Percentiles rank a stretch among this genome's conserved stretches.
Evolutionary conservation across 2,113 vertebrate species (phyloP).

Genomic region (Heliornis fulica): DNA sequence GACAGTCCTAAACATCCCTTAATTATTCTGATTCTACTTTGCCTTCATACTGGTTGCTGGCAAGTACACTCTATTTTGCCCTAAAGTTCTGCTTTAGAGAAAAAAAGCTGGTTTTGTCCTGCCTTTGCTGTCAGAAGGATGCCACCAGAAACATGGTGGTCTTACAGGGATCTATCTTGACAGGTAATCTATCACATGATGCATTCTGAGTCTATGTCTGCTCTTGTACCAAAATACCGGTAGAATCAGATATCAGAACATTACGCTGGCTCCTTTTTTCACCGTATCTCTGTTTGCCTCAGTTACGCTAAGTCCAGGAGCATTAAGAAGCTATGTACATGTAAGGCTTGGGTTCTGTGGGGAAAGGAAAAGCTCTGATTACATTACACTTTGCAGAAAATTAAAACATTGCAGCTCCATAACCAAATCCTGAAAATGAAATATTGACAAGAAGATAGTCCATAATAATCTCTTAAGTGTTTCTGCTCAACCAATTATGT

Average conservation of each 20-base stretch:
- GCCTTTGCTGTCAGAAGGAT: not conserved
- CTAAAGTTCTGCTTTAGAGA: not conserved
- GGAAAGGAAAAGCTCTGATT: not conserved
- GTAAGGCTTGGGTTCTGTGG: not conserved
- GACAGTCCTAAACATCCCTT: not conserved
- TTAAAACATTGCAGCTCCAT: not conserved
- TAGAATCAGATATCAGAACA: not conserved
- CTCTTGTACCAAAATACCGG: not conserved
- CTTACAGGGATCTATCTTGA: not conserved
- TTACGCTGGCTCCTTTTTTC: not conserved
- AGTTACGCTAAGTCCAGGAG: not conserved
- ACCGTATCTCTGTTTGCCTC: not conserved
- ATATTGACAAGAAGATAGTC: constrained; percentile 42
- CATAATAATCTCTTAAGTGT: constrained; percentile 25
- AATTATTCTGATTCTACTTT: constrained; percentile 4
- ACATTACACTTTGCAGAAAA: not conserved
- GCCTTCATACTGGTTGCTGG: not conserved
- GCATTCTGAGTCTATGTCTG: not conserved
- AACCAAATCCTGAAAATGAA: constrained; percentile 18
- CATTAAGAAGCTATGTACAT: not conserved
- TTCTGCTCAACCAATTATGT: constrained; percentile 29
- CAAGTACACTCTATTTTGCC: not conserved
- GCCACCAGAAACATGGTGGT: not conserved
- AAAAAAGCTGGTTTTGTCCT: not conserved
- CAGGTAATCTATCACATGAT: not conserved